Percentiles rank a stretch among this genome's conserved stretches.
These are phyloP conservation scores for Tholera decimalis DNA, from an alignment of 2,888 invertebrate genomes.

Conservation along the genomic window DNA sequence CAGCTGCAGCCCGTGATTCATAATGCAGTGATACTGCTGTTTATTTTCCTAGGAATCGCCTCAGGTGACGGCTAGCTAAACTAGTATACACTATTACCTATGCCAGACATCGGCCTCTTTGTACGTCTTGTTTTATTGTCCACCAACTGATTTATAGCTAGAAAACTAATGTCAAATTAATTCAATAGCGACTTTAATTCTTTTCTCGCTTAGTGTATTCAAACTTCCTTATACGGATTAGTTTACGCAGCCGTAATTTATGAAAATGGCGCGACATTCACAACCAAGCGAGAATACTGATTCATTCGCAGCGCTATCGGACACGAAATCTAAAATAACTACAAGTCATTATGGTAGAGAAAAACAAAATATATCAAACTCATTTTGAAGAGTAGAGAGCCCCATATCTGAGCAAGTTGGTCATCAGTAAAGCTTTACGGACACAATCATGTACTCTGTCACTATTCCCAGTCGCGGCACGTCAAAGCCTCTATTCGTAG, in stretches of 20 bases:
- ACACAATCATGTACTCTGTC: constrained; percentile 73
- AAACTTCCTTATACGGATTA: constrained; percentile 45
- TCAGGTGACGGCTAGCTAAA: constrained; percentile 60
- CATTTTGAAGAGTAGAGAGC: constrained; percentile 48
- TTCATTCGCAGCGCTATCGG: constrained; percentile 47
- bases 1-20: constrained; percentile 84
- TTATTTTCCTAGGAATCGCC: constrained; percentile 78
- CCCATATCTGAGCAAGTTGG: constrained; percentile 65
- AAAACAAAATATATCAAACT: constrained; percentile 59
- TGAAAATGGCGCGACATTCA: constrained; percentile 39
- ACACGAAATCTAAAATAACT: constrained; percentile 50
- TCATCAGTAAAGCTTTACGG: constrained; percentile 81
- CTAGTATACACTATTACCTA: constrained; percentile 38
- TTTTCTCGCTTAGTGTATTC: constrained; percentile 24
- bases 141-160: constrained; percentile 51
- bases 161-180: constrained; percentile 58
- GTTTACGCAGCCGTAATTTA: constrained; percentile 43
- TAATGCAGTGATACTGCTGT: constrained; percentile 77
- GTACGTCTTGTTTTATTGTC: constrained; percentile 41
- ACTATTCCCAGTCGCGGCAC: constrained; percentile 82
- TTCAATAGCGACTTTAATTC: constrained; percentile 48
- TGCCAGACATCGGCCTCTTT: constrained; percentile 63
- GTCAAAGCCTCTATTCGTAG: constrained; percentile 89
- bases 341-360: constrained; percentile 47
- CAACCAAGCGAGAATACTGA: constrained; percentile 43